These are phyloP conservation scores for Conops quadrifasciatus DNA, from an alignment of 2,888 invertebrate genomes.

Conservation along the genomic window DNA sequence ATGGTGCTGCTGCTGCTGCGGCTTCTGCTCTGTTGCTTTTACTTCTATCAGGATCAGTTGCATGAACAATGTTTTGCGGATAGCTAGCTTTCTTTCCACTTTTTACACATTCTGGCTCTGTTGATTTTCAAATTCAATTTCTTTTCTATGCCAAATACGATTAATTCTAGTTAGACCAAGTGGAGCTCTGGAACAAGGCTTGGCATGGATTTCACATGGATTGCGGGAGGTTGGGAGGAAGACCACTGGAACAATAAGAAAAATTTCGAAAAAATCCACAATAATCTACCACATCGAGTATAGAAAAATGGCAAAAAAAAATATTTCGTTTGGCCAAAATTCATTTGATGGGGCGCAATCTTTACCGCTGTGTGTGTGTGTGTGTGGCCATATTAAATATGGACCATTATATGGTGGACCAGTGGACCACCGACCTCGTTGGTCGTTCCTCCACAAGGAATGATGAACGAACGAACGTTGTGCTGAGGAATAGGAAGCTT, in stretches of 20 bases:
- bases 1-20: no score
- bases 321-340: conserved; percentile 22
- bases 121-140: conserved; percentile 21
- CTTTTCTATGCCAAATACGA: conserved; percentile 12
- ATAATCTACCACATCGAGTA: background rate
- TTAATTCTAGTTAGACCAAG: background rate
- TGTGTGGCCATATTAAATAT: background rate
- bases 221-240: background rate
- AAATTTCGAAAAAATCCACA: background rate
- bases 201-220: background rate
- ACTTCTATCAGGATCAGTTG: background rate
- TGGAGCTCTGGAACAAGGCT: background rate
- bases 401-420: background rate
- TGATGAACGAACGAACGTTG: no score
- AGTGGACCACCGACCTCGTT: no score
- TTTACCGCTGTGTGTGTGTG: conserved; percentile 9
- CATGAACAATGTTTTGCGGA: background rate
- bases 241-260: background rate
- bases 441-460: no score
- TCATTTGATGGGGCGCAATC: background rate
- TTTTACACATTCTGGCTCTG: conserved; percentile 6
- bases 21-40: background rate
- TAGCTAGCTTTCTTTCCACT: background rate
- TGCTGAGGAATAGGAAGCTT: no score
- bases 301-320: conserved; percentile 10